Evolutionary conservation across 2,113 vertebrate genomes (phyloP).

Genomic region (Heliornis fulica): DNA sequence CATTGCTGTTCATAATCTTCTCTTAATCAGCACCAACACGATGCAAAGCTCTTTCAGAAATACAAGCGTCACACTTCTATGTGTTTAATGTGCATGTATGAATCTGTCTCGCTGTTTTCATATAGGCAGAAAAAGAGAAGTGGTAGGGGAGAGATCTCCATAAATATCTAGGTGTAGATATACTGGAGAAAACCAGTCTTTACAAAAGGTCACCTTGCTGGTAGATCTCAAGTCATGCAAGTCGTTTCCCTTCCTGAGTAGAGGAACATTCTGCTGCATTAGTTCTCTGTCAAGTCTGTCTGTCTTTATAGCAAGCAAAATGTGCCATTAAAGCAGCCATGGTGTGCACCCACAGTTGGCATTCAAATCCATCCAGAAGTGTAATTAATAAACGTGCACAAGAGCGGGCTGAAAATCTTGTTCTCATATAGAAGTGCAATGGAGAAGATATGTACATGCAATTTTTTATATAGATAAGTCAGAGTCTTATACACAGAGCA

Average conservation of each 20-base stretch:
- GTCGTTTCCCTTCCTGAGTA: background rate
- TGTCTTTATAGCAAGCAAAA: background rate
- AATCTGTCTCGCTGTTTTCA: background rate
- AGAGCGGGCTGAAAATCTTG: background rate
- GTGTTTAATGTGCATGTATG: background rate
- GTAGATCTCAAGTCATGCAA: background rate
- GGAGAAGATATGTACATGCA: background rate
- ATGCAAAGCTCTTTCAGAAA: background rate
- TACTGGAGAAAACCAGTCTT: fast-evolving
- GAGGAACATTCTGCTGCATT: background rate
- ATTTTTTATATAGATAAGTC: background rate
- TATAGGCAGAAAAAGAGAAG: background rate
- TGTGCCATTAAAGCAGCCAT: background rate
- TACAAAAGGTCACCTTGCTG: background rate
- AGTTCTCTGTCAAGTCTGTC: background rate
- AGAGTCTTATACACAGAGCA: background rate
- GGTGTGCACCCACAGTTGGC: background rate
- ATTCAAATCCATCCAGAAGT: background rate
- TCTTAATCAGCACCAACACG: background rate
- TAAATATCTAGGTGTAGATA: background rate
- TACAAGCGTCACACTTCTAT: background rate
- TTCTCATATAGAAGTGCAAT: background rate
- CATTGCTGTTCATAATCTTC: background rate
- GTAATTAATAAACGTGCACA: background rate
- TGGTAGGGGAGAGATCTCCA: background rate